Evolutionary conservation across 2,888 invertebrate species (phyloP).

Genomic region (Meiosimyza platycephala): DNA sequence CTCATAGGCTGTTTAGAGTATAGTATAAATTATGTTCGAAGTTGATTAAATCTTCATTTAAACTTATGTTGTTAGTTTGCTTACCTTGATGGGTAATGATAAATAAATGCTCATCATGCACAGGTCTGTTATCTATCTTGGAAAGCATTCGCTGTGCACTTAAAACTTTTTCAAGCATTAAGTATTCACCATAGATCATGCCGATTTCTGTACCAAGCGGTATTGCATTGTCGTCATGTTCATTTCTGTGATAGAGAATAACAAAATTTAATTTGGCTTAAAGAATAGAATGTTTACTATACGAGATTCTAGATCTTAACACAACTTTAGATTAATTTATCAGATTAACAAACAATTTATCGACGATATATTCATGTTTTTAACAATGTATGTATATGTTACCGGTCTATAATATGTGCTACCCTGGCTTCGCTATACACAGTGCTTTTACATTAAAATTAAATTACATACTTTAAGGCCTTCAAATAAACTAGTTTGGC

Average conservation of each 20-base stretch:
- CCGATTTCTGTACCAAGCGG: slow-evolving; percentile 79
- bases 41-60: too few relatives aligned
- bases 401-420: too few relatives aligned
- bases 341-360: too few relatives aligned
- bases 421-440: too few relatives aligned
- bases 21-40: not conserved
- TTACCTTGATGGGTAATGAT: slow-evolving; percentile 97
- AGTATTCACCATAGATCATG: slow-evolving; percentile 90
- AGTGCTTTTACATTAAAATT: too few relatives aligned
- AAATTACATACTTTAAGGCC: too few relatives aligned
- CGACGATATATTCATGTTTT: too few relatives aligned
- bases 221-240: slow-evolving; percentile 58
- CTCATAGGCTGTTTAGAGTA: slow-evolving; percentile 83
- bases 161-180: slow-evolving; percentile 89
- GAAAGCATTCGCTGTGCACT: slow-evolving; percentile 85
- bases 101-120: slow-evolving; percentile 97
- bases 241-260: slow-evolving; percentile 40
- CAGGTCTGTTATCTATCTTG: slow-evolving; percentile 76
- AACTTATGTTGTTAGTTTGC: not conserved
- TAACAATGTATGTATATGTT: too few relatives aligned
- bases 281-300: not conserved
- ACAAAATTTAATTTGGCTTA: not conserved
- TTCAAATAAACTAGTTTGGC: too few relatives aligned
- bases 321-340: not conserved
- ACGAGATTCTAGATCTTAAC: not conserved